Evolutionary conservation across 1,140 invertebrate species (phyloP), one percentile per base, ranked within the genome.

Genomic region (Grapholita molesta): DNA sequence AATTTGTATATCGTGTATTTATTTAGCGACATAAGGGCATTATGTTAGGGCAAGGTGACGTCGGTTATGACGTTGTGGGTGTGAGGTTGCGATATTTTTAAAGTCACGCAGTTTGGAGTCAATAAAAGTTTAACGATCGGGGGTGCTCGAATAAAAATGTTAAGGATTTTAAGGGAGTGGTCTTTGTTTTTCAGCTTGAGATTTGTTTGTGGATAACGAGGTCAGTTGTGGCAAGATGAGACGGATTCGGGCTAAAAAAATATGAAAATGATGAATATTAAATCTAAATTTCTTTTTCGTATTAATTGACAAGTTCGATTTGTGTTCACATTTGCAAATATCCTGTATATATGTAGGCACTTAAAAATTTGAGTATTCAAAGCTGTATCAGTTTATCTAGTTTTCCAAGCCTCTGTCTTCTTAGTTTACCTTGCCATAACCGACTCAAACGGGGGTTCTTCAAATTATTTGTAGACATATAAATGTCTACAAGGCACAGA

Each of bases 71-170:
- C 42, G 42, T 48, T 48, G 8, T 6, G 7, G 6, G 8, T 1
- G 7, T 21, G n/a, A 21, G 42, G 6, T 48, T 48, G 42, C 42
- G 42, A 48, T 48, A 87, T 91, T 90, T 91, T 91, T 85, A 91
- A 91, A 89, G 88, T 88, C 82, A 80, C 84, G 83, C 80, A 83
- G 85, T 91, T 89, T 80, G 79, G 76, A 90, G 87, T 88, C 86
- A 84, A 90, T 91, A 91, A 91, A 90, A 89, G 81, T 89, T 91
- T 91, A 89, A 91, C 88, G 89, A 88, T 80, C 83, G 75, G 71
- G 89, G 86, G 89, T 83, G 82, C 84, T 72, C 69, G 74, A 83
- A 89, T 89, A 83, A 86, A 87, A 89, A 80, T 83, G 84, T 88
- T 85, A 76, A 64, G 72, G 68, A 72, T 83, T 84, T 85, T 84